phyloP scores from a whole-genome alignment of 2,113 vertebrate species.

The Psettodes erumei region DNA sequence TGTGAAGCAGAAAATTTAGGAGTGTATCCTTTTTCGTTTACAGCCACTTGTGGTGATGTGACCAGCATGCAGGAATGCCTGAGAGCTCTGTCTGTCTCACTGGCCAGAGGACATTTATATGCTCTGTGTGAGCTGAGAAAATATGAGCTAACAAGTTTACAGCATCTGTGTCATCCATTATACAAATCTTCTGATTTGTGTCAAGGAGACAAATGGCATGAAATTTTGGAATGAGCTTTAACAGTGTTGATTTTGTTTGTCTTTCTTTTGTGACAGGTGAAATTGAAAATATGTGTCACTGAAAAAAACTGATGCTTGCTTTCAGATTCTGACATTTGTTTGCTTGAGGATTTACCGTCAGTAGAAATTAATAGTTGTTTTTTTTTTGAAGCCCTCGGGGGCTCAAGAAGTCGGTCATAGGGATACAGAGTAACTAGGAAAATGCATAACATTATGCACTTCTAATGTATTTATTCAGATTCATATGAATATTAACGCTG shows the following conservation, averaged over 20 bases:
- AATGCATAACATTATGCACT: constrained; percentile 54
- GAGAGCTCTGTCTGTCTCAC: constrained; percentile 41
- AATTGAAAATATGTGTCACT: constrained; percentile 11
- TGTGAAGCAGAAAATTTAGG: background rate
- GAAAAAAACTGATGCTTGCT: background rate
- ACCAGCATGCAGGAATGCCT: constrained; percentile 29
- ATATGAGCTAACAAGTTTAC: constrained; percentile 93
- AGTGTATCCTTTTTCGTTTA: background rate
- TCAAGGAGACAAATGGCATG: constrained; percentile 95
- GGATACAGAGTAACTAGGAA: constrained; percentile 47
- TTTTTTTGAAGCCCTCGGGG: constrained; percentile 35
- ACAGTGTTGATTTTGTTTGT: constrained; percentile 62
- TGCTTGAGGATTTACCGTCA: constrained; percentile 44
- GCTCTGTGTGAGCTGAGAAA: constrained; percentile 83
- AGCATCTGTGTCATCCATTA: constrained; percentile 93
- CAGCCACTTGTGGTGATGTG: constrained; percentile 17
- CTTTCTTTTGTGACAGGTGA: constrained; percentile 7
- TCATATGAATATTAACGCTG: constrained; percentile 66
- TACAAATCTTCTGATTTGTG: constrained; percentile 95
- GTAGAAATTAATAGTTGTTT: constrained; percentile 30
- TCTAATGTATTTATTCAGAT: constrained; percentile 67
- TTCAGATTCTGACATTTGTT: constrained; percentile 52
- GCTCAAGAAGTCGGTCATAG: constrained; percentile 68
- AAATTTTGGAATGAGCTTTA: constrained; percentile 85
- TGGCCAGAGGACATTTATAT: constrained; percentile 31